phyloP scores from a whole-genome alignment of 92 coral and sea anemone species.

The Anthopleura xanthogrammica region DNA sequence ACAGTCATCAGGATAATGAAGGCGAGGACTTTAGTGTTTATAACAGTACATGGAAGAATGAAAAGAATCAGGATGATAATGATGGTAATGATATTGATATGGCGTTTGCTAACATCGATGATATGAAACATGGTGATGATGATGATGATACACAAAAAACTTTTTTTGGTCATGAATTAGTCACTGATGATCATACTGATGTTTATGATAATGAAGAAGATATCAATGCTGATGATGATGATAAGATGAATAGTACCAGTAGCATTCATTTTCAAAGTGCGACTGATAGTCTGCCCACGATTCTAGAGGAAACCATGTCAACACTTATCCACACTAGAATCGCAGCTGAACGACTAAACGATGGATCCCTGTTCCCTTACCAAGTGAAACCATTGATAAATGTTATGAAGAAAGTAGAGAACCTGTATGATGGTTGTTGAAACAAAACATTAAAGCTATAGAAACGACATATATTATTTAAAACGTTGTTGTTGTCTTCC shows the following conservation, averaged over 20 bases:
- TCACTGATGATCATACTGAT: slow-evolving; percentile 10
- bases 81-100: slow-evolving; percentile 13
- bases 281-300: background rate
- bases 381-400: slow-evolving; percentile 56
- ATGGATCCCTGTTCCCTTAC: slow-evolving; percentile 70
- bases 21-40: no score
- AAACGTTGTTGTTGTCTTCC: background rate
- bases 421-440: slow-evolving; percentile 64
- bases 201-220: slow-evolving; percentile 17
- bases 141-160: background rate
- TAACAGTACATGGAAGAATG: no score
- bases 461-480: background rate
- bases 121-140: slow-evolving; percentile 3
- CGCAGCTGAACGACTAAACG: slow-evolving; percentile 50
- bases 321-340: slow-evolving; percentile 74
- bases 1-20: background rate
- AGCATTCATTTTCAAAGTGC: background rate
- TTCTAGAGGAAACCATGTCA: slow-evolving; percentile 60
- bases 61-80: slow-evolving; percentile 1
- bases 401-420: slow-evolving; percentile 57
- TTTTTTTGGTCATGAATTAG: no score
- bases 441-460: background rate
- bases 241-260: background rate
- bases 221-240: slow-evolving; percentile 4
- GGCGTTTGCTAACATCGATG: background rate